These are phyloP conservation scores for Meleagris gallopavo DNA, from an alignment of 2,113 vertebrate species.

Conservation along the genomic window DNA sequence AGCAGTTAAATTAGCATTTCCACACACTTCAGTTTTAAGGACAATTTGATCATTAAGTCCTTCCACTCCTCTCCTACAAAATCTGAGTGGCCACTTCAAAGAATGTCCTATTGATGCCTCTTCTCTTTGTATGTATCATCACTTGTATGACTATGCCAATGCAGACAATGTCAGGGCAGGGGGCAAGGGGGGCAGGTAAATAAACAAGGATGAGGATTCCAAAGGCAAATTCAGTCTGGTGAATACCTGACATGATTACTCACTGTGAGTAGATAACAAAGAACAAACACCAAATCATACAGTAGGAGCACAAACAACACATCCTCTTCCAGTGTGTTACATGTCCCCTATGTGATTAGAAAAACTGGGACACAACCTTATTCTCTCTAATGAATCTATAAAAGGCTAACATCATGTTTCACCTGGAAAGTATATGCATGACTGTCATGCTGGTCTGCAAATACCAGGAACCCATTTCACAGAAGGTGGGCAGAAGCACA, in stretches of 20 bases:
- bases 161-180: fast-evolving
- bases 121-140: not conserved
- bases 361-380: not conserved
- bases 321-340: fast-evolving
- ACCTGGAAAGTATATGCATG: not conserved
- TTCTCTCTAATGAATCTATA: not conserved
- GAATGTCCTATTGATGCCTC: fast-evolving
- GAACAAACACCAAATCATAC: not conserved
- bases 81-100: not conserved
- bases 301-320: not conserved
- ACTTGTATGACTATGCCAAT: not conserved
- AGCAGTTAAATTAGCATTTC: not conserved
- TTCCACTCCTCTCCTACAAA: not conserved
- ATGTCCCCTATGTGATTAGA: not conserved
- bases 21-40: not conserved
- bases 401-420: not conserved
- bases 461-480: not conserved
- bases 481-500: not conserved
- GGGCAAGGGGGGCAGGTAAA: not conserved
- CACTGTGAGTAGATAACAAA: not conserved
- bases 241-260: not conserved
- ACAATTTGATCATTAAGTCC: not conserved
- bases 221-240: not conserved
- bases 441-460: not conserved
- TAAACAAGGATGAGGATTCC: not conserved